Evolutionary conservation across 2,888 invertebrate species (phyloP).

Genomic region (Agonopterix alstromeriana): DNA sequence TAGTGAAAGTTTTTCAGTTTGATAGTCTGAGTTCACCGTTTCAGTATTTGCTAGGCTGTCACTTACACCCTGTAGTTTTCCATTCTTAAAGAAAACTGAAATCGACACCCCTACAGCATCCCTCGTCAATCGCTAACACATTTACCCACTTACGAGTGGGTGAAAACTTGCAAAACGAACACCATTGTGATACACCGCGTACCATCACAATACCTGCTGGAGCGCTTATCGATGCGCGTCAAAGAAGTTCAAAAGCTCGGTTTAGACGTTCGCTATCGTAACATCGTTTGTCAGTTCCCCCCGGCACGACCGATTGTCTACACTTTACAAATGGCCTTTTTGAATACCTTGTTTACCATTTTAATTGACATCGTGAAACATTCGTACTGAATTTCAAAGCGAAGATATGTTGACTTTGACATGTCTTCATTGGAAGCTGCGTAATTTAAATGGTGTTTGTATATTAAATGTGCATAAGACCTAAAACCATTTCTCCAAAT

Average conservation of each 20-base stretch:
- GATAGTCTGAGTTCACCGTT: too few species aligned
- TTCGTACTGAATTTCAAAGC: too few species aligned
- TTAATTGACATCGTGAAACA: conserved; percentile 47
- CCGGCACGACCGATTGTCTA: conserved; percentile 59
- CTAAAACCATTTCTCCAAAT: too few species aligned
- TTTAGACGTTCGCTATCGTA: conserved; percentile 59
- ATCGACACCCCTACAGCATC: conserved; percentile 19
- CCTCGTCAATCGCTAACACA: conserved; percentile 68
- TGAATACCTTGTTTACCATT: conserved; percentile 37
- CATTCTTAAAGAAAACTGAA: not conserved
- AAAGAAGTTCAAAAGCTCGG: conserved; percentile 72
- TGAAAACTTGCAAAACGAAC: conserved; percentile 73
- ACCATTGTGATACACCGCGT: conserved; percentile 41
- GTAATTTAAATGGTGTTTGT: not conserved
- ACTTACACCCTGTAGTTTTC: too few species aligned
- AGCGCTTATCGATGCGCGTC: conserved; percentile 65
- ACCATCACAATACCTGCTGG: conserved; percentile 37
- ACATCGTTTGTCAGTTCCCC: conserved; percentile 66
- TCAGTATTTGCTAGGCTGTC: too few species aligned
- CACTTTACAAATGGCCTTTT: conserved; percentile 60
- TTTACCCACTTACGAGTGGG: conserved; percentile 67
- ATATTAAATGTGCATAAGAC: too few species aligned
- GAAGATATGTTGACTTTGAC: too few species aligned
- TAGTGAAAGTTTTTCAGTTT: too few species aligned
- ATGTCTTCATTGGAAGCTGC: not conserved